Base-by-base conservation (phyloP, 2,888 invertebrate species). In the Rhopalosiphum nymphaeae region DNA sequence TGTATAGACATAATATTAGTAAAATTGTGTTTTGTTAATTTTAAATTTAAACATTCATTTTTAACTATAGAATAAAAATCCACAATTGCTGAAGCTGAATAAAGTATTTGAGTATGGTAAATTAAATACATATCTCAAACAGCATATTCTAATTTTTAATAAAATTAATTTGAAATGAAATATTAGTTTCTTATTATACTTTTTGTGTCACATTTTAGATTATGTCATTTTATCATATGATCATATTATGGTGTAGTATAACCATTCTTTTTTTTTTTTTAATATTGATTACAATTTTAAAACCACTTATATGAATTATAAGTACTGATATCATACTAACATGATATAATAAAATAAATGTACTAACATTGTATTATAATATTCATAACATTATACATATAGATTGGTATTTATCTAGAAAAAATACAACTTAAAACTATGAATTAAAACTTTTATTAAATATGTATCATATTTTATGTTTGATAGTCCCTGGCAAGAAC, bases 401-500 rank as follows among this genome's bases (percentile, higher is more conserved):
- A 36, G 0, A 78, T 78, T 36, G 2, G 36, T 57, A 26, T 26
- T 21, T 53, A 53, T 53, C 21, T 9, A 25, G 26, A 26, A 78
- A 36, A 61, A 29, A 29, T 7, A 26, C 25, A 67, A 67, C 16
- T 16, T 67, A n/a, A 21, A 36, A 36, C 21, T 36, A 9, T n/a
- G 44, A 46, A 46, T 46, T 7, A 46, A n/a, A 16, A 78, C 7
- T 36, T n/a, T 67, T 78, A 78, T 21, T 78, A 42, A 78, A 25
- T 78, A 9, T 36, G 11, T 36, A 36, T 78, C 7, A 53, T 53
- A 56, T 89, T 89, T n/a, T 67, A 49, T 86, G 67, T 88, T 67
- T 36, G 5, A 53, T 94, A 95, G 95, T 94, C 95, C 95, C 89
- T 95, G 95, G 95, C 95, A 95, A 95, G 95, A 95, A 84, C 94